Evolutionary conservation across 2,113 vertebrate genomes (phyloP), one percentile per base, ranked within the genome.

Genomic region (Bambusicola thoracicus): DNA sequence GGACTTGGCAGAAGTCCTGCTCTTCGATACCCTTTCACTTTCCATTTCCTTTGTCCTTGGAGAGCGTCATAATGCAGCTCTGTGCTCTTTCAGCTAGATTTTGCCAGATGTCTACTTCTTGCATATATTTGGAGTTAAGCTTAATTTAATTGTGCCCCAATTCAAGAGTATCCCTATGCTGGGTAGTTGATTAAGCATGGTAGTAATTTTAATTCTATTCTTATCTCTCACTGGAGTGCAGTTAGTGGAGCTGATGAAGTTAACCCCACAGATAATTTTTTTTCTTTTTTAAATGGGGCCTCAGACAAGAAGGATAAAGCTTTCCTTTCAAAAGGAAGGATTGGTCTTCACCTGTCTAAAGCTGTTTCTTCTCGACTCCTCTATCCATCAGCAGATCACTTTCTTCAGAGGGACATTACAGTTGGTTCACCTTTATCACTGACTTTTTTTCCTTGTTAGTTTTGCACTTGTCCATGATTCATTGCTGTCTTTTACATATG

Each of bases 171-270:
- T 95, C 94, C 90, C 87, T 91, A 46, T 88, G 94, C 94, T 94
- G 93, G 91, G 87, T 93, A 91, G 82, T 93, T 95, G 93, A 95
- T 95, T 96, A 95, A 95, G 79, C 87, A 92, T 95, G 89, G 91
- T 85, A 87, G 91, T 96, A 94, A 78, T 95, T 94, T 96, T 97
- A 96, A 96, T 97, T 90, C 94, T 94, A 93, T 94, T 83, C 89
- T 95, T 85, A 94, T 89, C 76, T 94, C 91, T 92, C 95, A 92
- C 91, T 90, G 87, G 87, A 93, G 89, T 91, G 93, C 81, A 87
- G 91, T 92, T 89, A 94, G 72, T 93, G 19, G 84, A 91, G 81
- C 84, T 89, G 95, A 93, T 85, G 34, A 93, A 90, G 76, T 91
- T 93, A 94, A 91, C 87, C 73, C 87, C 56, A 41, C 55, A 93